These are phyloP conservation scores for Encarsia formosa DNA, from an alignment of 2,888 invertebrate species.

Conservation along the genomic window DNA sequence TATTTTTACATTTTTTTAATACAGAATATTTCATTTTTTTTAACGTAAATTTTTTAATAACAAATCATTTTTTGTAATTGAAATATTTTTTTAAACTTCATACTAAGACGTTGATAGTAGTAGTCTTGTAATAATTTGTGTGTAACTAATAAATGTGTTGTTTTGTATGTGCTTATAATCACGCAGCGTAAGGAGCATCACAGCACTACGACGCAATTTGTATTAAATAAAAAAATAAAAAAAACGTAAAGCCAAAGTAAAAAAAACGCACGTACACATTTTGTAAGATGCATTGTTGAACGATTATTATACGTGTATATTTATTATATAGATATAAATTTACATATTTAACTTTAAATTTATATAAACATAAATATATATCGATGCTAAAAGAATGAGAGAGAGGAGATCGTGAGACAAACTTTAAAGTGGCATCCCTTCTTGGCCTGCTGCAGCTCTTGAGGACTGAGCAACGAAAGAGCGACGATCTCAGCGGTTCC, in stretches of 20 bases:
- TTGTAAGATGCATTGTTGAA: constrained; percentile 5
- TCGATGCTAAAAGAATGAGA: not conserved
- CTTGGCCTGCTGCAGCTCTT: constrained; percentile 28
- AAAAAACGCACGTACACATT: constrained; percentile 17
- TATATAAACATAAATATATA: not conserved
- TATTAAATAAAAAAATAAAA: constrained; percentile 2
- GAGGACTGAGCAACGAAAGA: constrained; percentile 24
- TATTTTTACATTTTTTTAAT: too few relatives aligned
- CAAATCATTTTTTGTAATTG: too few relatives aligned
- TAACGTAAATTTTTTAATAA: too few relatives aligned
- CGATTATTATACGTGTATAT: not conserved
- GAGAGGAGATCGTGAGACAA: constrained; percentile 5
- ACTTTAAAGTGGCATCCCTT: constrained; percentile 22
- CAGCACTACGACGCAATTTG: constrained; percentile 14
- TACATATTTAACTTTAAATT: not conserved
- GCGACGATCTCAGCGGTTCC: constrained; percentile 18
- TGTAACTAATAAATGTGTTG: constrained; percentile 45
- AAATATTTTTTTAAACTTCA: too few relatives aligned
- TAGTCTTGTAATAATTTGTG: constrained; percentile 21
- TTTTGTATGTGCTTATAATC: constrained; percentile 48
- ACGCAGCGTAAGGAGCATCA: constrained; percentile 47
- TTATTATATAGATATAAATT: not conserved
- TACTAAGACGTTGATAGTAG: not conserved
- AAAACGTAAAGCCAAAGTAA: constrained; percentile 5
- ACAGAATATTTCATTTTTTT: too few relatives aligned